phyloP scores from a whole-genome alignment of 1,140 invertebrate species.

The Anastrepha ludens region DNA sequence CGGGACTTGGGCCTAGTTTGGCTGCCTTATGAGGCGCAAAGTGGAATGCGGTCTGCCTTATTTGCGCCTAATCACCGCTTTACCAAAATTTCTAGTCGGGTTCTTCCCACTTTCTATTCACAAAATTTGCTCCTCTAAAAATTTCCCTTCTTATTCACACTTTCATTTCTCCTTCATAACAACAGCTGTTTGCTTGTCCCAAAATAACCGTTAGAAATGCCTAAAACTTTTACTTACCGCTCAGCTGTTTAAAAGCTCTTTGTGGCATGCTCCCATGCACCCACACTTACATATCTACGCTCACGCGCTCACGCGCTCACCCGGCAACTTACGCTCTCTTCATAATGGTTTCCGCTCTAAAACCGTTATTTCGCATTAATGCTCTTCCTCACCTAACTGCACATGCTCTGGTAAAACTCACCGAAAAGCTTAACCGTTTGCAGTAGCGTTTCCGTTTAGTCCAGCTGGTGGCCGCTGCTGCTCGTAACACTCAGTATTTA shows the following conservation, averaged over 20 bases:
- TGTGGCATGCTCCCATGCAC: not conserved
- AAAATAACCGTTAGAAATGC: constrained; percentile 33
- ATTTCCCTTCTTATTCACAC: not conserved
- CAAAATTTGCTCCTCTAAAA: not conserved
- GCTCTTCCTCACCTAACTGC: not conserved
- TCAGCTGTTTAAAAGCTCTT: constrained; percentile 10
- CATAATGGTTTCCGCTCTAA: not conserved
- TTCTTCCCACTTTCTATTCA: too few relatives aligned
- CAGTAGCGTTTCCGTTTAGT: not conserved
- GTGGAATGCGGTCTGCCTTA: too few relatives aligned
- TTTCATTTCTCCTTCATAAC: not conserved
- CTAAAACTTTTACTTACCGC: not conserved
- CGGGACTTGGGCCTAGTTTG: too few relatives aligned
- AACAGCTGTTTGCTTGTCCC: constrained; percentile 5
- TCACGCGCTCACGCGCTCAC: not conserved
- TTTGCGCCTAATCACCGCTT: too few relatives aligned
- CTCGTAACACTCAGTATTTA: constrained; percentile 13
- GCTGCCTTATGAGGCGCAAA: too few relatives aligned
- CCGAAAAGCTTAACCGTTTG: constrained; percentile 1
- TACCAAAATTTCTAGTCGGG: too few relatives aligned
- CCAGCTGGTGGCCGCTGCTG: not conserved
- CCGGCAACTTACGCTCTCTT: not conserved
- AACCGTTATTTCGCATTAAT: not conserved
- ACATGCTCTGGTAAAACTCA: not conserved
- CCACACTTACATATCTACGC: too few relatives aligned